phyloP scores from a whole-genome alignment of 2,797 vertebrate genomes.

The Chrysocyon brachyurus region DNA sequence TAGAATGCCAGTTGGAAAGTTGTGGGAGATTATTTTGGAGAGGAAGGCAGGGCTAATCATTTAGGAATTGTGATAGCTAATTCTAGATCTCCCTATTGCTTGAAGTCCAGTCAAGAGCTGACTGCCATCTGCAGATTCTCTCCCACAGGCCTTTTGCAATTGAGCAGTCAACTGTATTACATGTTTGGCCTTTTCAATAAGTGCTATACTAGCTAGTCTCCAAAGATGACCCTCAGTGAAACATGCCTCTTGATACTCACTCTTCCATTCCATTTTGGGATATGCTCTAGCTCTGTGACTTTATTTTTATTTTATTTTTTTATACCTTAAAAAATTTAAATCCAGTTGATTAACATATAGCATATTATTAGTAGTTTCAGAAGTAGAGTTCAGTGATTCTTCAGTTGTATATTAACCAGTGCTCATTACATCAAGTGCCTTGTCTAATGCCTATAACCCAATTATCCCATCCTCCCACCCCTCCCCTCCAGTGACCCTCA shows the following conservation, averaged over 20 bases:
- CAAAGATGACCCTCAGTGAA: neutral
- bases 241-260: neutral
- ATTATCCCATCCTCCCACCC: no score
- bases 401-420: no score
- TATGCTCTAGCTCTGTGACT: neutral
- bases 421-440: no score
- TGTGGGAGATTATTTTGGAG: neutral
- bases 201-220: neutral
- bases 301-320: no score
- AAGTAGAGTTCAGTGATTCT: no score
- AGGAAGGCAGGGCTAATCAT: neutral
- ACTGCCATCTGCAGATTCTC: neutral
- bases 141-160: neutral
- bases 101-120: neutral
- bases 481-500: no score
- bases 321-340: no score
- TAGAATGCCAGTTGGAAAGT: neutral
- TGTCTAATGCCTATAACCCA: no score
- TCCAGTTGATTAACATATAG: no score
- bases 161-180: neutral
- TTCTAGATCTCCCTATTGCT: neutral
- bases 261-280: neutral
- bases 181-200: neutral
- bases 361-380: no score
- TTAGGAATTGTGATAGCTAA: neutral